phyloP scores from a whole-genome alignment of 2,888 invertebrate species.

The Drosophila nr. fundita region DNA sequence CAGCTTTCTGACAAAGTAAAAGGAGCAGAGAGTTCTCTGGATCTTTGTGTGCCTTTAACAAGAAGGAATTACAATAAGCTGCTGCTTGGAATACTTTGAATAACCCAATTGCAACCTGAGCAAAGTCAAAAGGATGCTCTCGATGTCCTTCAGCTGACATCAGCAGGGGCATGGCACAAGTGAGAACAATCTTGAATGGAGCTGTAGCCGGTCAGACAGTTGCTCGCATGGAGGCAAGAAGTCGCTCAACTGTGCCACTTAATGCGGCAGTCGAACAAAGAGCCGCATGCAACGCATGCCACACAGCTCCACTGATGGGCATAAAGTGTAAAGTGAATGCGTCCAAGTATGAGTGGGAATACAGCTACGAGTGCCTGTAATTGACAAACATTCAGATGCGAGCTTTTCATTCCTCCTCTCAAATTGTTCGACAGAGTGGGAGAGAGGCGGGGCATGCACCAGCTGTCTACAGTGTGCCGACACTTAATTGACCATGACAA shows the following conservation, averaged over 20 bases:
- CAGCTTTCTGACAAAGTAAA: background rate
- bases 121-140: constrained; percentile 50
- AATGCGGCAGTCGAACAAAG: constrained; percentile 70
- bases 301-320: constrained; percentile 14
- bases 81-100: constrained; percentile 60
- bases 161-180: constrained; percentile 42
- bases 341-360: constrained; percentile 33
- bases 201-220: constrained; percentile 24
- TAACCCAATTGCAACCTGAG: constrained; percentile 51
- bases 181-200: constrained; percentile 59
- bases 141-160: constrained; percentile 51
- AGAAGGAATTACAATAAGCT: constrained; percentile 52
- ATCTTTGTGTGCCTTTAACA: constrained; percentile 18
- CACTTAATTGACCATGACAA: constrained; percentile 79
- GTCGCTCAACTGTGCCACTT: constrained; percentile 73
- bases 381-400: constrained; percentile 72
- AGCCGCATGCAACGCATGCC: constrained; percentile 36
- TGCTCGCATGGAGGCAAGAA: constrained; percentile 35
- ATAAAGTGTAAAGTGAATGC: constrained; percentile 27
- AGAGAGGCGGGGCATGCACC: background rate
- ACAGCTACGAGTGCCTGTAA: constrained; percentile 52
- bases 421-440: constrained; percentile 1
- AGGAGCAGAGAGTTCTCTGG: background rate
- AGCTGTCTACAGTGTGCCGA: constrained; percentile 34
- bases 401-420: constrained; percentile 55